Evolutionary conservation across 2,797 vertebrate genomes (phyloP), one percentile per base, ranked within the genome.

Genomic region (Numenius phaeopus): DNA sequence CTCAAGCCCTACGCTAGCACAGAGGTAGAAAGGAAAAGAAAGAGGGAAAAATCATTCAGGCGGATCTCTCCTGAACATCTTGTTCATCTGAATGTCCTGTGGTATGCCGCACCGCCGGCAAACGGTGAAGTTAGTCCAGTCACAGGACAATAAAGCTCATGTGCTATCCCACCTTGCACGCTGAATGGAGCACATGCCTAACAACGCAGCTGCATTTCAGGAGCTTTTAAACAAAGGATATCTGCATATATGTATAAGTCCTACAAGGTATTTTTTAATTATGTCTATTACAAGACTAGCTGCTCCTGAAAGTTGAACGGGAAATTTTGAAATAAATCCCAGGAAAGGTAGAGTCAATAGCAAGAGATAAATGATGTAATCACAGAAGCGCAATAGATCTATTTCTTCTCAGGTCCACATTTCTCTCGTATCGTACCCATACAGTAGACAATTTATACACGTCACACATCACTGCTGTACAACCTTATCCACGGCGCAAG

Each of bases 71-170:
- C n/a, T 47, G 42, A 90, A 21, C 26, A 65, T 32, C 26, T 75
- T 0, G 0, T 24, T 61, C 34, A 11, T 65, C 69, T 11, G 13
- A 44, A 15, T 3, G 16, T 34, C 21, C 6, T 61, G 46, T 50
- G 54, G 7, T 17, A 20, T 39, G 22, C 75, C 65, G n/a, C 54
- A 14, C 50, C 14, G 7, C 47, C 64, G 72, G 29, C 32, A 47
- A 47, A 22, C 3, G 5, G 4, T 42, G 29, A 77, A 49, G n/a
- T 3, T 40, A 22, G 14, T 52, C 27, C 65, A 65, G 59, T 24
- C 50, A 39, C n/a, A 29, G 44, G 23, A 42, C 79, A 58, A 20
- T 37, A 57, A 71, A 67, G 26, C 20, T 66, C 26, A 12, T 6
- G 12, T 21, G 40, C 49, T 50, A 5, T 34, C 32, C 2, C 27